Base-by-base conservation (phyloP, 2,888 invertebrate genomes). In the Belgica antarctica region DNA sequence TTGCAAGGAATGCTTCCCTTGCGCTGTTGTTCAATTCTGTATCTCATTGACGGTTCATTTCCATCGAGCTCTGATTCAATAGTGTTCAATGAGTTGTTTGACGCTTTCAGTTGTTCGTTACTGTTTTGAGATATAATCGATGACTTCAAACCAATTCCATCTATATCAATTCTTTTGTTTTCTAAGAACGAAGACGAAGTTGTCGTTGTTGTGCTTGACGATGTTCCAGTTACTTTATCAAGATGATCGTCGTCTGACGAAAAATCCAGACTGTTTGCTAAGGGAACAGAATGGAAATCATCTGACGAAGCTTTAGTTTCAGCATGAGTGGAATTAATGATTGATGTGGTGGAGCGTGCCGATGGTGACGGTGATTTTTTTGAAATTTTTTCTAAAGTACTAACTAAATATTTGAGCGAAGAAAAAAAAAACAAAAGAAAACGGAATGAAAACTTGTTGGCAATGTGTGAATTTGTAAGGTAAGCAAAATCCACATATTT, bases 361-460 rank as follows among this genome's bases (percentile, higher is more conserved):
- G 46, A 19, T 36, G 71, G 61, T 41, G 68, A 68, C 36, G 71
- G 28, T 75, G 75, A 70, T 76, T 76, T 46, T 75, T 76, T 75
- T 80, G 79, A 36, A 77, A 76, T 78, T 72, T 80, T 80, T 74
- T 80, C 80, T 71, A 80, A 79, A 34, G 80, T 79, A 74, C 80
- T 80, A 69, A 80, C 80, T 80, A 68, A 46, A 46, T 12, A 15
- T 46, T 46, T 7, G 10, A 4, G 27, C 27, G 59, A n/a, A 59
- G n/a, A 59, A 24, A 46, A 31, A 31, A 62, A n/a, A 47, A n/a
- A 4, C 19, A 19, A 62, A 1, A 34, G 19, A 19, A n/a, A n/a
- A 47, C 25, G 28, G 47, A 66, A 46, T 27, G 31, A 52, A 52
- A 52, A 22, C 34, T 31, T 31, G 5, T 31, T 12, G 34, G 12